phyloP scores from a whole-genome alignment of 2,888 invertebrate genomes.

The Piscicola geometra region DNA sequence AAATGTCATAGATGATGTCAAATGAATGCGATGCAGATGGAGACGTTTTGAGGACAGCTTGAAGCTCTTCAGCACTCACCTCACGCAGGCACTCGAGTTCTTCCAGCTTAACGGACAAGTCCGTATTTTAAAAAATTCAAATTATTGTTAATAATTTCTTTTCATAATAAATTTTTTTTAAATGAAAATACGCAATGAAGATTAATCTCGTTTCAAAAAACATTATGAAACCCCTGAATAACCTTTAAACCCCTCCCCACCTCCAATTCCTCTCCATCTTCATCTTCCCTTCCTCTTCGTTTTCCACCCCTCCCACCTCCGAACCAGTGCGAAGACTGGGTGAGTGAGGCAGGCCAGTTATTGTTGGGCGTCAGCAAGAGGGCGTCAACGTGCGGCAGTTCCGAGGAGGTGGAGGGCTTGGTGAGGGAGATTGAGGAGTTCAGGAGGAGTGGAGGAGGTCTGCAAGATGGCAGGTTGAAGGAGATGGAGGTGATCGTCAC shows the following conservation, averaged over 20 bases:
- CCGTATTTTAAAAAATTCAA: too few species aligned
- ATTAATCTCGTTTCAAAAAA: background rate
- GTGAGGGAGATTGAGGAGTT: constrained; percentile 68
- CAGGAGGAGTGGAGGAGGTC: constrained; percentile 67
- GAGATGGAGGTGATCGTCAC: constrained; percentile 62
- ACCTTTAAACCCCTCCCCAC: background rate
- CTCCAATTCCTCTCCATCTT: background rate
- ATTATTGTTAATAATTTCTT: too few species aligned
- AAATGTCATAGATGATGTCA: too few species aligned
- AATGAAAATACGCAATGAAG: too few species aligned
- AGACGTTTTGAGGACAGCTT: constrained; percentile 20
- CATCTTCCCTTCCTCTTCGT: too few species aligned
- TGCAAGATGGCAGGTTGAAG: constrained; percentile 66
- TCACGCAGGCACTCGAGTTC: constrained; percentile 2
- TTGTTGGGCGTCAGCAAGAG: constrained; percentile 65
- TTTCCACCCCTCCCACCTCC: too few species aligned
- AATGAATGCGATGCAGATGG: constrained; percentile 18
- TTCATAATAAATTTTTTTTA: too few species aligned
- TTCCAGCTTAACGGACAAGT: constrained; percentile 22
- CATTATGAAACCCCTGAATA: background rate
- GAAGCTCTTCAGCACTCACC: background rate
- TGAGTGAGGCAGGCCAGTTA: constrained; percentile 66
- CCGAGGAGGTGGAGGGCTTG: constrained; percentile 63
- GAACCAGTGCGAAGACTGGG: constrained; percentile 66
- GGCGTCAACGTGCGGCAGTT: constrained; percentile 63